Evolutionary conservation across 1,140 invertebrate genomes (phyloP).

Genomic region (Drosophila elegans): DNA sequence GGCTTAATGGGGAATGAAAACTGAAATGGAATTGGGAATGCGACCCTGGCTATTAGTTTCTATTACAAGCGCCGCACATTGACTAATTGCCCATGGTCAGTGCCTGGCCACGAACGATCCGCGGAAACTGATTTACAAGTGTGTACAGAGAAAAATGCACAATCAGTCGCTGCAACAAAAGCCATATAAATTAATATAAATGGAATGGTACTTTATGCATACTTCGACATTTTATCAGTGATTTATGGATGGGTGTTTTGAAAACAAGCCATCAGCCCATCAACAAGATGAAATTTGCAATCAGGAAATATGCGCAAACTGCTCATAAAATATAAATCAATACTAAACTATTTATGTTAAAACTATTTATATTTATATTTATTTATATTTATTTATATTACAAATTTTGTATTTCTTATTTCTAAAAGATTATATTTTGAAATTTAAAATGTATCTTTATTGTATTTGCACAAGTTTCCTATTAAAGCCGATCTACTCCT

Average conservation of each 20-base stretch:
- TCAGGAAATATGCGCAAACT: conserved; percentile 37
- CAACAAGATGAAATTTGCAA: conserved; percentile 32
- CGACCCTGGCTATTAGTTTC: conserved; percentile 55
- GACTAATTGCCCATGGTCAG: conserved; percentile 66
- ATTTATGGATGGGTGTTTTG: conserved; percentile 49
- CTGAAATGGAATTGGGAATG: conserved; percentile 6
- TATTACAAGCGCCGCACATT: conserved; percentile 56
- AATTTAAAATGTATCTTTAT: too few species aligned
- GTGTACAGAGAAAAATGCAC: conserved; percentile 20
- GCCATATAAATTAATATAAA: conserved; percentile 58
- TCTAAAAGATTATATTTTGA: too few species aligned
- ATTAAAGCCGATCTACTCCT: too few species aligned
- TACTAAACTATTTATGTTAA: too few species aligned
- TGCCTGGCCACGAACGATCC: conserved; percentile 26
- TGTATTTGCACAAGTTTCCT: too few species aligned
- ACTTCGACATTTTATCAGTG: conserved; percentile 61
- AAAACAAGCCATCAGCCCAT: conserved; percentile 38
- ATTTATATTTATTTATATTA: too few species aligned
- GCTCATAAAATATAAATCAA: conserved; percentile 14
- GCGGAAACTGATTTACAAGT: conserved; percentile 35
- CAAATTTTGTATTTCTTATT: too few species aligned
- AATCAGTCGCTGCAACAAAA: conserved; percentile 22
- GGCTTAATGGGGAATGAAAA: conserved; percentile 44
- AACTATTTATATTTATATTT: too few species aligned
- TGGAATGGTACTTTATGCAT: conserved; percentile 43